Base-by-base conservation (phyloP, 2,113 vertebrate genomes). In the Sander lucioperca region DNA sequence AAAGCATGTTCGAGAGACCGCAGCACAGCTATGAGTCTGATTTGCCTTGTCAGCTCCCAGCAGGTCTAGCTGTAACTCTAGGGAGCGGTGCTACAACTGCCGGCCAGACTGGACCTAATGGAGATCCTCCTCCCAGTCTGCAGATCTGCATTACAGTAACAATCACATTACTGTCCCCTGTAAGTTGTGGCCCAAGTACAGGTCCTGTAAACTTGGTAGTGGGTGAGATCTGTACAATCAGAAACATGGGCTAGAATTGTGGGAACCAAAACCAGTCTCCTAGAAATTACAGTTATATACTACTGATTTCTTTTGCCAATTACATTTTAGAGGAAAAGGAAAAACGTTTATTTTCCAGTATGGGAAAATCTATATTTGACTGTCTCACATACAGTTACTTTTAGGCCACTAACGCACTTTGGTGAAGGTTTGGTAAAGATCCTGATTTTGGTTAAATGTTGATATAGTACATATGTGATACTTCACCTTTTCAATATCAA, bases 11-110 rank as follows among this genome's bases (percentile, higher is more conserved):
- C 15, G 50, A 25, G 47, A 48, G 68, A 77, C 51, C 69, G 47
- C 33, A 67, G 51, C 7, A 2, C 21, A 61, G 33, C 66, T 33
- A 30, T 67, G 68, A 86, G 63, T 89, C 61, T 65, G 27, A 81
- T 84, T 30, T 63, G 65, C 56, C 50, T 59, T 25, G 73, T 84
- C 77, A 74, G 56, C 57, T 77, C 71, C 36, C 16, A 77, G 77
- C 72, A 68, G 56, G 57, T 78, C 50, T 62, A 56, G 65, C 47
- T 80, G 84, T 84, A 72, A 86, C 53, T 51, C 43, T 71, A 68
- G 73, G 45, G 72, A 56, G 59, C 21, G n/a, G 6, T 67, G 63
- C 70, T 58, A 18, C 69, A 39, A 77, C 75, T 82, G 50, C 47
- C 58, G 50, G 27, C 53, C 25, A 53, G 16, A 30, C 25, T 57